phyloP scores from a whole-genome alignment of 2,888 invertebrate genomes.

The Arctia plantaginis region DNA sequence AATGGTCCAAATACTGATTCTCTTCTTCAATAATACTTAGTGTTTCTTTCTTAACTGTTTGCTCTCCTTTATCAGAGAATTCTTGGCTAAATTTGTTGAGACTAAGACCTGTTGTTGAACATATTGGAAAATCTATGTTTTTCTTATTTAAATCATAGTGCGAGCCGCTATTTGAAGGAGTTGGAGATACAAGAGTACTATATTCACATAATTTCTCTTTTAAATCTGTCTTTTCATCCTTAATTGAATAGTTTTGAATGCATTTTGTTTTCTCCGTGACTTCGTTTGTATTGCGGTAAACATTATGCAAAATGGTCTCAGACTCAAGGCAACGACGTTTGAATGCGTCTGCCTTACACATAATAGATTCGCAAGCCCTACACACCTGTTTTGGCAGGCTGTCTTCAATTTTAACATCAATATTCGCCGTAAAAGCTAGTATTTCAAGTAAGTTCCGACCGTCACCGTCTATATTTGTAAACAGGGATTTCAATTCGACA shows the following conservation, averaged over 20 bases:
- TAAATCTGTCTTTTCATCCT: slow-evolving; percentile 33
- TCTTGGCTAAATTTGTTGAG: slow-evolving; percentile 9
- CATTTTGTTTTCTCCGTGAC: slow-evolving; percentile 6
- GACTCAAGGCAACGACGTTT: slow-evolving; percentile 72
- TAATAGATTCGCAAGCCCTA: slow-evolving; percentile 64
- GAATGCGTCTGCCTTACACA: slow-evolving; percentile 71
- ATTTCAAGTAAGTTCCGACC: slow-evolving; percentile 64
- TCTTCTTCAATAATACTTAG: slow-evolving; percentile 32
- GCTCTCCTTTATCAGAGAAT: slow-evolving; percentile 6
- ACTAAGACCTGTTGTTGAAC: slow-evolving; percentile 6
- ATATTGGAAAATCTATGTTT: slow-evolving; percentile 23
- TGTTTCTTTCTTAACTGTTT: slow-evolving; percentile 34
- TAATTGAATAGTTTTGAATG: slow-evolving; percentile 31
- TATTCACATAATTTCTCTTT: slow-evolving; percentile 21
- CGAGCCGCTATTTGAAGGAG: slow-evolving; percentile 8
- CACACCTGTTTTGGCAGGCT: slow-evolving; percentile 75
- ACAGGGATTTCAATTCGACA: slow-evolving; percentile 63
- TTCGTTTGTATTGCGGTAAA: slow-evolving; percentile 42
- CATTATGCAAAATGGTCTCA: slow-evolving; percentile 63
- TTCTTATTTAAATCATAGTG: slow-evolving; percentile 33
- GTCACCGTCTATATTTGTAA: slow-evolving; percentile 60
- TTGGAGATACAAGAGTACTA: slow-evolving; percentile 19
- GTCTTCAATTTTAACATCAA: slow-evolving; percentile 64
- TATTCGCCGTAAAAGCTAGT: slow-evolving; percentile 66
- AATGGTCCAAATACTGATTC: slow-evolving; percentile 37